These are phyloP conservation scores for Mormyrus lacerda DNA, from an alignment of 2,113 vertebrate genomes.

Conservation along the genomic window DNA sequence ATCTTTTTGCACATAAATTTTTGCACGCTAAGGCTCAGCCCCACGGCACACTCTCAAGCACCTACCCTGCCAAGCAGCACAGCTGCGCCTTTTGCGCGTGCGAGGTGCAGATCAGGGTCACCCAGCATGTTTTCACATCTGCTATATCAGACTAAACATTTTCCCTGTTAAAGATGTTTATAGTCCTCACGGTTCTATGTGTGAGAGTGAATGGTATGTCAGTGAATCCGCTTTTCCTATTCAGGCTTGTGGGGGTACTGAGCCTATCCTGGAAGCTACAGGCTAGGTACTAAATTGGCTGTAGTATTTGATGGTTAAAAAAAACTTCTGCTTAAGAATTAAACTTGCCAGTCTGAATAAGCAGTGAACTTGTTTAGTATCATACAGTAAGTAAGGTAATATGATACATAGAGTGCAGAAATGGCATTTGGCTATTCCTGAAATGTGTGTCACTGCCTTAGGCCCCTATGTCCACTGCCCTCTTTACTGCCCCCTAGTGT, in stretches of 20 bases:
- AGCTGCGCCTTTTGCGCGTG: neutral
- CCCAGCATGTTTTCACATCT: neutral
- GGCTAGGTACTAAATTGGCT: neutral
- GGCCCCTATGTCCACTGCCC: neutral
- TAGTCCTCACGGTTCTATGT: neutral
- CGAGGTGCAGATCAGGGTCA: neutral
- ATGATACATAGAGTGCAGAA: neutral
- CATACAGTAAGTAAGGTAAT: neutral
- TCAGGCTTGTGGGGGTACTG: neutral
- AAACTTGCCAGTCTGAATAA: neutral
- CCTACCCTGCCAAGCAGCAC: neutral
- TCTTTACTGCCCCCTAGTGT: constrained; percentile 1
- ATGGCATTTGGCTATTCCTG: neutral
- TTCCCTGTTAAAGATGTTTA: neutral
- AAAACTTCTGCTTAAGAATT: neutral
- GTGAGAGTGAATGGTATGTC: neutral
- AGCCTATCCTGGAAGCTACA: neutral
- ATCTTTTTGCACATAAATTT: neutral
- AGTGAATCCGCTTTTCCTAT: neutral
- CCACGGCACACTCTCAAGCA: neutral
- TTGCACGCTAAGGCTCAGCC: neutral
- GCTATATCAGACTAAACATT: neutral
- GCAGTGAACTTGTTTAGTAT: neutral
- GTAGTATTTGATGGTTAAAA: neutral
- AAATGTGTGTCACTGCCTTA: neutral